Conservation (phyloP, 2,113 vertebrate genomes). For the Dicerorhinus sumatrensis region DNA sequence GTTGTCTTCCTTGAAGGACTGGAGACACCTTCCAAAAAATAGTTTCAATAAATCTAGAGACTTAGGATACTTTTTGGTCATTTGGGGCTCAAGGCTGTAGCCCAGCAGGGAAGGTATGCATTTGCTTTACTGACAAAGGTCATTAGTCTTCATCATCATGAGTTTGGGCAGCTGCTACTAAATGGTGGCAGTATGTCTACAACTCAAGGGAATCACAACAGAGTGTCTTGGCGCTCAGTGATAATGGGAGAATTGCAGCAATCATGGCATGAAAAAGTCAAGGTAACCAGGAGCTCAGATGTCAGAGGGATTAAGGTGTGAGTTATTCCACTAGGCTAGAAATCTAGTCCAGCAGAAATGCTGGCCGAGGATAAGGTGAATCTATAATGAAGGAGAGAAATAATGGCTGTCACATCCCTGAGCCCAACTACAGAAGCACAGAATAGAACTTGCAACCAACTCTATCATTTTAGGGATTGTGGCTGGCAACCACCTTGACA, state of each 20-base stretch:
- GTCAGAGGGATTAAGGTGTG: not conserved
- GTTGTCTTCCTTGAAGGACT: not conserved
- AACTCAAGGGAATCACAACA: not conserved
- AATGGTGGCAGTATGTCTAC: not conserved
- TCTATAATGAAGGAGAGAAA: not conserved
- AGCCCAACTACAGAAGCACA: not conserved
- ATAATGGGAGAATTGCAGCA: not conserved
- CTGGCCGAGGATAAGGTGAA: not conserved
- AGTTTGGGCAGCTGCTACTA: not conserved
- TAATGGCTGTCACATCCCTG: not conserved
- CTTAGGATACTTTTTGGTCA: not conserved
- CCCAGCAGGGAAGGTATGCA: too few species aligned
- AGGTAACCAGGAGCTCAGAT: not conserved
- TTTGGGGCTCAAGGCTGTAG: not conserved
- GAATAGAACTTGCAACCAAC: not conserved
- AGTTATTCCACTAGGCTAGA: not conserved
- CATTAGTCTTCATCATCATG: too few species aligned
- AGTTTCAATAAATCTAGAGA: not conserved
- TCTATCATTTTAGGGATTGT: not conserved
- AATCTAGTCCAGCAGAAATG: not conserved
- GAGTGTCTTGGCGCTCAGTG: not conserved
- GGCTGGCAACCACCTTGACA: not conserved
- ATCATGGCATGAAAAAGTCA: not conserved
- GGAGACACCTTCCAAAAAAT: not conserved
- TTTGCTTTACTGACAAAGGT: not conserved